These are phyloP conservation scores for Blastobasis adustella DNA, from an alignment of 2,888 invertebrate genomes.

Conservation along the genomic window DNA sequence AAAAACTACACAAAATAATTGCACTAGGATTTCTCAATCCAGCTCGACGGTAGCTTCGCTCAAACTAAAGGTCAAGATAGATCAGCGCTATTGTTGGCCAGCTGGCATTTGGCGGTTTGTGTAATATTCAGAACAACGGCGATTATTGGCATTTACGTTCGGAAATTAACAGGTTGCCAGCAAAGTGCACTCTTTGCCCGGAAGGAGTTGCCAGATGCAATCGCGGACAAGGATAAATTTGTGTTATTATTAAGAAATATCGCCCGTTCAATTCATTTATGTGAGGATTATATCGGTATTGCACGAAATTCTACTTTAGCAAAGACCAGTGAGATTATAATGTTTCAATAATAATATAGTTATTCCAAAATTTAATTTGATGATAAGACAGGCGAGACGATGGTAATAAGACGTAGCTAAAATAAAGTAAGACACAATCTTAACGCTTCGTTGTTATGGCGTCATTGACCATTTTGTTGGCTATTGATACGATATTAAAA, in stretches of 20 bases:
- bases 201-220: neutral
- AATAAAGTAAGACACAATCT: too few relatives aligned
- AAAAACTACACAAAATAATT: too few relatives aligned
- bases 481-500: too few relatives aligned
- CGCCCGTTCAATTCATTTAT: too few relatives aligned
- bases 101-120: conserved; percentile 21
- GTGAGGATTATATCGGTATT: too few relatives aligned
- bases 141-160: conserved; percentile 26
- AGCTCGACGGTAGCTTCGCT: conserved; percentile 15
- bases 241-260: too few relatives aligned
- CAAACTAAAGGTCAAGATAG: conserved; percentile 22
- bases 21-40: too few relatives aligned
- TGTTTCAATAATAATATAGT: neutral
- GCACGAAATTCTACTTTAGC: too few relatives aligned
- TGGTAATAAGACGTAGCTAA: too few relatives aligned
- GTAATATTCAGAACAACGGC: conserved; percentile 17
- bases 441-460: too few relatives aligned
- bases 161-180: conserved; percentile 11
- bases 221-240: too few relatives aligned
- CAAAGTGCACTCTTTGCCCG: neutral
- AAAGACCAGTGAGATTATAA: neutral
- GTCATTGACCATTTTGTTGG: too few relatives aligned
- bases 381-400: neutral
- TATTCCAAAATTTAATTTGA: neutral
- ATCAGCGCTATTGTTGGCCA: conserved; percentile 21